Base-by-base conservation (phyloP, 1,140 invertebrate genomes). In the Drosophila fuyamai region DNA sequence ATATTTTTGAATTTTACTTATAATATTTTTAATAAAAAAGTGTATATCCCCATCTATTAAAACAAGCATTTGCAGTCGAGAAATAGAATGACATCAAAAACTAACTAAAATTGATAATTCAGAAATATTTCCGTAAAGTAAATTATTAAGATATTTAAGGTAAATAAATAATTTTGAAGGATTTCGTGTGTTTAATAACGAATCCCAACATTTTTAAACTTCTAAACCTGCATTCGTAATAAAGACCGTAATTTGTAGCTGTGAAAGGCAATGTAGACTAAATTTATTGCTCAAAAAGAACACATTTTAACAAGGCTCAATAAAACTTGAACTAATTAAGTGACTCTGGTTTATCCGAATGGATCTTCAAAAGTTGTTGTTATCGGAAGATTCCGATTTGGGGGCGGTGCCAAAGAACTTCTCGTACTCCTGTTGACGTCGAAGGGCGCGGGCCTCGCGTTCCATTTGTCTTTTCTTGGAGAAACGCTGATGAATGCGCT, bases 401-500 rank as follows among this genome's bases (percentile, higher is more conserved):
- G 76, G 80, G 35, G 79, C 48, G 9, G 81, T 51, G 7, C 90
- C 90, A 50, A 92, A 92, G 79, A 91, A 92, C 55, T 92, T 89
- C 61, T 92, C 90, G 71, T 92, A 91, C 58, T 91, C 86, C 68
- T 91, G 72, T 53, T 91, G 83, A 6, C 89, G 77, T 1, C 89
- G 88, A 12, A 12, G 72, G 4, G 73, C 81, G 0, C 92, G 74
- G 6, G 71, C 72, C 53, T 92, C 92, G 3, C 92, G 72, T 59
- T 92, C 92, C 73, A 91, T 66, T 85, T 94, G 93, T 40, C 96
- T 93, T 92, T 96, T 96, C 23, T 95, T 95, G 1, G 96, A 94
- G 59, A 96, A 94, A 56, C 94, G 94, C 16, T 97, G 95, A 84
- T 98, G 97, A 10, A 96, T 95, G 76, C 96, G 94, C 92, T 97